Conservation (phyloP, 2,888 invertebrate species). For the Euclidia mi region DNA sequence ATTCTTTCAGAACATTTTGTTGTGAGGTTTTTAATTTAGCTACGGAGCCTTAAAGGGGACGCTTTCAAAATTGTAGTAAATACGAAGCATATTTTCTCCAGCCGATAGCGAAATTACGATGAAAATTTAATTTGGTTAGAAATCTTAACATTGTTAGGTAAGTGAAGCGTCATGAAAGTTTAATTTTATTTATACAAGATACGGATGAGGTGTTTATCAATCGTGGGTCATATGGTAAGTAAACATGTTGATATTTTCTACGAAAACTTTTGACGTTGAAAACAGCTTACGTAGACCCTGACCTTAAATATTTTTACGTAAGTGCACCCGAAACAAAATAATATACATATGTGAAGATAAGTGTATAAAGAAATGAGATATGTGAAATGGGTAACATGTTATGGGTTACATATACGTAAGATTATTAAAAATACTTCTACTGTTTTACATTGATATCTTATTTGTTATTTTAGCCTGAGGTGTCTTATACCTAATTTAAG, state of each 20-base stretch:
- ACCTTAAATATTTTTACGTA: neutral
- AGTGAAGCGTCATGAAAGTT: slow-evolving; percentile 56
- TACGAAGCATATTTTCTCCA: slow-evolving; percentile 47
- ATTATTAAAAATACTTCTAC: no score
- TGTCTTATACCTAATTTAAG: no score
- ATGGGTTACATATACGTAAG: no score
- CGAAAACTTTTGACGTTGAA: slow-evolving; percentile 19
- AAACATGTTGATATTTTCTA: slow-evolving; percentile 23
- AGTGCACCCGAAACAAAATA: neutral
- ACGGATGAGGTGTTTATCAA: slow-evolving; percentile 34
- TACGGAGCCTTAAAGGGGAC: slow-evolving; percentile 18
- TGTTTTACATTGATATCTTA: no score
- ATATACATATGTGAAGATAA: no score
- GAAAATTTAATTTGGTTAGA: slow-evolving; percentile 77
- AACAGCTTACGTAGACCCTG: neutral
- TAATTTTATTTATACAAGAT: slow-evolving; percentile 34
- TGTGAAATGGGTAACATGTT: no score
- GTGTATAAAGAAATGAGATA: no score
- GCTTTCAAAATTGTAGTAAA: slow-evolving; percentile 37
- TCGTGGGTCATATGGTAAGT: slow-evolving; percentile 16
- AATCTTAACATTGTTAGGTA: slow-evolving; percentile 62
- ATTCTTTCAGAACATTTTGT: slow-evolving; percentile 44
- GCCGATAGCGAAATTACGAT: slow-evolving; percentile 59
- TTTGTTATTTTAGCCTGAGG: no score
- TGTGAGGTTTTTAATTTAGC: slow-evolving; percentile 56